Conservation (phyloP, 2,797 vertebrate genomes). For the Uromys caudimaculatus region DNA sequence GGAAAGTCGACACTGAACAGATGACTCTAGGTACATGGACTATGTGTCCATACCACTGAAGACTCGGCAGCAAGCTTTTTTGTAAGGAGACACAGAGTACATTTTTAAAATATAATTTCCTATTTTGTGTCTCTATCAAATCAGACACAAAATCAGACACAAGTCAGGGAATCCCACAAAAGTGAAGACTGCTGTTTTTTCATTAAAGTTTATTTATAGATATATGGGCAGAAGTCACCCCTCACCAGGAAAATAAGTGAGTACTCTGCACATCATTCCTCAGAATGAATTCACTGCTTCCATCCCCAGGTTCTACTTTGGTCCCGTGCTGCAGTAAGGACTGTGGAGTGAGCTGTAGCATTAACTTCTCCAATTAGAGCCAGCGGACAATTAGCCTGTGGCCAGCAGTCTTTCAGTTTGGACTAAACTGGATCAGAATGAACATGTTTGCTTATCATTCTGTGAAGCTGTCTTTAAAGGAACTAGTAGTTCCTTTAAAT, state of each 20-base stretch:
- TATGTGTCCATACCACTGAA: background rate
- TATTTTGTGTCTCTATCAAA: background rate
- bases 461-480: background rate
- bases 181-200: background rate
- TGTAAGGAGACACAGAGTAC: fast-evolving
- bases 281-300: background rate
- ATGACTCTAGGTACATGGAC: background rate
- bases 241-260: background rate
- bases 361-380: background rate
- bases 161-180: background rate
- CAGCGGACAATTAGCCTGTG: background rate
- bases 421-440: background rate
- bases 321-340: background rate
- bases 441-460: background rate
- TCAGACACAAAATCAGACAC: background rate
- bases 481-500: background rate
- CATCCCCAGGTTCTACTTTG: background rate
- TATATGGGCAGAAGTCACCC: background rate
- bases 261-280: background rate
- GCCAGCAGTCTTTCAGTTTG: background rate
- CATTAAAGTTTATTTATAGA: background rate
- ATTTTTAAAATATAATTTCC: background rate
- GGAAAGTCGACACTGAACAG: background rate
- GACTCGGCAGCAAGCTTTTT: background rate
- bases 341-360: background rate